A percentile compares a stretch with the other conserved stretches of the same genome.
Evolutionary conservation across 2,888 invertebrate species (phyloP).

Genomic region (Drosophila acutilabella): DNA sequence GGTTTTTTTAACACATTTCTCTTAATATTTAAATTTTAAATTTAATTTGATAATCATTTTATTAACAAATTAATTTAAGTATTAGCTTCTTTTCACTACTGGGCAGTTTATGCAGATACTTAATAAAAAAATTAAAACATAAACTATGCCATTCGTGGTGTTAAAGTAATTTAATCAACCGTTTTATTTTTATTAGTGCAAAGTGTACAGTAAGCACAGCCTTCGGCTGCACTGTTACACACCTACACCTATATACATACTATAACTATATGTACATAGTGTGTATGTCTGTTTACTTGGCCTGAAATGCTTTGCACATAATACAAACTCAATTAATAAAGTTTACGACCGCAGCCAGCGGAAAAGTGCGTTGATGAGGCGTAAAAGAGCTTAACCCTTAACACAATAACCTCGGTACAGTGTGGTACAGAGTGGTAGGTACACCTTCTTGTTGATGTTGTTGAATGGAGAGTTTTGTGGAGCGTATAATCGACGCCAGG

Average conservation of each 20-base stretch:
- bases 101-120: too few species aligned
- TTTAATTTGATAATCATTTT: too few species aligned
- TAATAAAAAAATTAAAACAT: too few species aligned
- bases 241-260: not conserved
- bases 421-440: slow-evolving; percentile 7
- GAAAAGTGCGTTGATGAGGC: slow-evolving; percentile 73
- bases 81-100: too few species aligned
- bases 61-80: too few species aligned
- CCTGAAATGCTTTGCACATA: slow-evolving; percentile 37
- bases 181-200: not conserved
- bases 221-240: too few species aligned
- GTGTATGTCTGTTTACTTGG: not conserved
- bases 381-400: slow-evolving; percentile 65
- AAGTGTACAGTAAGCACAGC: not conserved
- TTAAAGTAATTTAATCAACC: too few species aligned
- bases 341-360: slow-evolving; percentile 68
- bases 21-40: too few species aligned
- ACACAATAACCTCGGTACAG: slow-evolving; percentile 12
- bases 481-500: slow-evolving; percentile 44
- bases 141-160: too few species aligned
- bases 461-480: slow-evolving; percentile 27
- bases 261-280: slow-evolving; percentile 1
- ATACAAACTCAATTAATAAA: slow-evolving; percentile 76
- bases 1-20: too few species aligned
- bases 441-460: slow-evolving; percentile 24